These are phyloP conservation scores for Gymnothorax javanicus DNA, from an alignment of 2,797 vertebrate genomes.

Conservation along the genomic window DNA sequence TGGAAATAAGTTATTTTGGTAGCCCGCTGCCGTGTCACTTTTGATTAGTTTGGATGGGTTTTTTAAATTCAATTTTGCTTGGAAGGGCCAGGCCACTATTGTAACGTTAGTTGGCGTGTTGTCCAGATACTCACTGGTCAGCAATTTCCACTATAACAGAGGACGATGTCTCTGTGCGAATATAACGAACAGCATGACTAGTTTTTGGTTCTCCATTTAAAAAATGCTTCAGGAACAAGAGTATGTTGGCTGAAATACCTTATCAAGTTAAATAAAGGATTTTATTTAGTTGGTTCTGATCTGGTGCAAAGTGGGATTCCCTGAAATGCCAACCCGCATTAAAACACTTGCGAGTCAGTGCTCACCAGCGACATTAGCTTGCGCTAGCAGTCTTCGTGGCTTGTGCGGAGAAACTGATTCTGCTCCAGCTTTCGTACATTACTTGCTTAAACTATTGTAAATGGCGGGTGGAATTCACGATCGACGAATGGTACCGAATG, in stretches of 20 bases:
- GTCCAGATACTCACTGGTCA: not conserved
- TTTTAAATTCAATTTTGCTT: constrained; percentile 3
- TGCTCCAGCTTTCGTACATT: not conserved
- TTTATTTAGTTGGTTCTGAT: constrained; percentile 14
- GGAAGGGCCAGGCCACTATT: not conserved
- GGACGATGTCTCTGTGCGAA: not conserved
- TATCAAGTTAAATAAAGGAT: not conserved
- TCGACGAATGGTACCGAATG: not conserved
- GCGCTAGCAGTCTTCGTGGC: constrained; percentile 4
- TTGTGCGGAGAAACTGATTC: constrained; percentile 18
- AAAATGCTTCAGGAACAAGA: not conserved
- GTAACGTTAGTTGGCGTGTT: not conserved
- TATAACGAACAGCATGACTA: not conserved
- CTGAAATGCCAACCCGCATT: not conserved
- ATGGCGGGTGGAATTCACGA: not conserved
- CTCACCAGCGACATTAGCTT: not conserved
- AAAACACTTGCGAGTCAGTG: constrained; percentile 11
- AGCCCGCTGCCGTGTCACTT: constrained; percentile 29
- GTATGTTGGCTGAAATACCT: not conserved
- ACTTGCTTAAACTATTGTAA: not conserved
- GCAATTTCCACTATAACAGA: constrained; percentile 9
- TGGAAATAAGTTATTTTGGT: not conserved
- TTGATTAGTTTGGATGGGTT: constrained; percentile 10
- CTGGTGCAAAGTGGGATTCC: constrained; percentile 8
- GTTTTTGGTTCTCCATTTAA: not conserved